Percentiles rank a stretch among this genome's conserved stretches.
phyloP scores from a whole-genome alignment of 2,888 invertebrate species.

The Frankliniella fusca region DNA sequence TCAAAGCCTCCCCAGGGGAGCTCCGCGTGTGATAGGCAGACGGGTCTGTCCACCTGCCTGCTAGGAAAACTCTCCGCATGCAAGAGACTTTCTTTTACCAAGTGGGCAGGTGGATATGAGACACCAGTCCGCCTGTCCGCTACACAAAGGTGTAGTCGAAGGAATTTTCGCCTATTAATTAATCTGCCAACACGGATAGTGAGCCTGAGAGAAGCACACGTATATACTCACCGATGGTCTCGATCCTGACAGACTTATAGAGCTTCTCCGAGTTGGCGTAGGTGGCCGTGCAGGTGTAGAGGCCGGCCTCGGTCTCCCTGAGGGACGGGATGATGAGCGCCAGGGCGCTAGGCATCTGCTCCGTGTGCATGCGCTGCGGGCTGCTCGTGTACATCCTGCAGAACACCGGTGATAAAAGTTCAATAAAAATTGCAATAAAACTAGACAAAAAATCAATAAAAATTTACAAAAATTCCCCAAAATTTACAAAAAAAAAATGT shows the following conservation, averaged over 20 bases:
- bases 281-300: constrained; percentile 75
- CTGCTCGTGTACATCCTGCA: constrained; percentile 36
- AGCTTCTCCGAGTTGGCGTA: constrained; percentile 68
- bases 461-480: constrained; percentile 24
- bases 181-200: too few relatives aligned
- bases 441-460: constrained; percentile 10
- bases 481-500: constrained; percentile 7
- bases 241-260: constrained; percentile 62
- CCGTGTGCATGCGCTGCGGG: constrained; percentile 61
- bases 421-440: constrained; percentile 17
- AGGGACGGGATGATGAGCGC: constrained; percentile 71
- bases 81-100: too few relatives aligned
- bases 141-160: too few relatives aligned
- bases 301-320: constrained; percentile 71
- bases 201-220: constrained; percentile 35
- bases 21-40: too few relatives aligned
- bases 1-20: too few relatives aligned
- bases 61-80: too few relatives aligned
- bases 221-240: constrained; percentile 63
- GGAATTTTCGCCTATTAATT: too few relatives aligned
- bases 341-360: constrained; percentile 54
- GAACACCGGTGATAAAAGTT: too few relatives aligned
- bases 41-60: too few relatives aligned
- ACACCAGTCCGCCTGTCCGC: too few relatives aligned
- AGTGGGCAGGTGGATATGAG: too few relatives aligned